Evolutionary conservation across 1,140 invertebrate genomes (phyloP).

Genomic region (Drosophila auraria): DNA sequence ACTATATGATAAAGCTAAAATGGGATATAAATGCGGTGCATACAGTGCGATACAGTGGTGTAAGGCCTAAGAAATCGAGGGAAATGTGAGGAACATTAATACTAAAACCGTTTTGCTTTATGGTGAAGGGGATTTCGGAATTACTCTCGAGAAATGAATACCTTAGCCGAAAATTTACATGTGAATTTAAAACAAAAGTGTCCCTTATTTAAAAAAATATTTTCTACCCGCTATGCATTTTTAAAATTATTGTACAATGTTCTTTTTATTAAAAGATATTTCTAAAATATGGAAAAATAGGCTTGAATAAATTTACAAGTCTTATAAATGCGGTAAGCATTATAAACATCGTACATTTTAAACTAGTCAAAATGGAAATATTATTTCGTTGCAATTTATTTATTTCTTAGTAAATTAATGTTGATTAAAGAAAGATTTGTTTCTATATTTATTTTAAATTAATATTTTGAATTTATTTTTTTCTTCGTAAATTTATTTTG

Average conservation of each 20-base stretch:
- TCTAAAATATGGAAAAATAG: no score
- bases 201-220: not conserved
- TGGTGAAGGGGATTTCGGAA: fast-evolving
- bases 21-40: slow-evolving; percentile 11
- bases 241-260: not conserved
- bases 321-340: not conserved
- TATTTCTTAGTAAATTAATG: not conserved
- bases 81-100: not conserved
- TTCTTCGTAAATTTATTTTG: not conserved
- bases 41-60: not conserved
- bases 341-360: not conserved
- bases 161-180: not conserved
- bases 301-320: fast-evolving
- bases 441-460: not conserved
- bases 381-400: no score
- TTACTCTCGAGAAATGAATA: not conserved
- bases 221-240: no score
- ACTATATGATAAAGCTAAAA: slow-evolving; percentile 43
- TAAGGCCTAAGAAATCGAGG: not conserved
- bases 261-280: not conserved
- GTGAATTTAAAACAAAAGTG: no score
- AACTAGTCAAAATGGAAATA: not conserved
- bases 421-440: no score
- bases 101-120: not conserved
- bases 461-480: no score